Evolutionary conservation across 1,140 invertebrate species (phyloP), one percentile per base, ranked within the genome.

Genomic region (Lasioglossum albipes): DNA sequence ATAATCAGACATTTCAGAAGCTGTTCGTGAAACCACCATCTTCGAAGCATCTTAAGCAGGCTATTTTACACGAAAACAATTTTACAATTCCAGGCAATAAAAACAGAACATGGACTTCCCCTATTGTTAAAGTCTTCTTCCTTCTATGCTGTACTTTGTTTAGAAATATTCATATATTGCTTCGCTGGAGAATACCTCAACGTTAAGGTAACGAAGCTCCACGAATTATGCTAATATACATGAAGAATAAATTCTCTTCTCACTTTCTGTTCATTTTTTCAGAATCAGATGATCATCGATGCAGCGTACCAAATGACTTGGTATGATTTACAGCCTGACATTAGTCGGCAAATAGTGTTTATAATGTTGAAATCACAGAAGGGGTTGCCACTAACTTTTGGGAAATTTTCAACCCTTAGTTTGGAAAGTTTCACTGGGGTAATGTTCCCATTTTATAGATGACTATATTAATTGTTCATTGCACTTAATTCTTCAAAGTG

Each of bases 131-230:
- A 80, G 49, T 67, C 6, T 2, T 2, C 62, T 27, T 7, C 18
- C 2, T 66, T 71, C 10, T 78, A 81, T n/a, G 9, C 66, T 0
- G 54, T 20, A 9, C 18, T 73, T 13, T 36, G 31, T 5, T 54
- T 59, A 20, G 79, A 82, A 27, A 71, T 61, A 9, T 82, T 74
- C 49, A 20, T 74, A 64, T 82, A 70, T 22, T 84, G 75, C 31
- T 84, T 75, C 13, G 75, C 75, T 59, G 79, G 83, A 31, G 79
- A 84, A 36, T 84, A 78, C 9, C 62, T 84, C 13, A 84, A n/a
- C 27, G 59, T 6, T 16, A 84, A 82, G 70, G 83, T 82, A 41
- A 36, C 2, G 62, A 77, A 27, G 27, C 9, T 57, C 18, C 16
- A 22, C 27, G 49, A 12, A n/a, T n/a, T 59, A 10, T 13, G 13